A percentile compares a stretch with the other conserved stretches of the same genome.
Conservation (phyloP, 2,888 invertebrate species). For the Coelopa pilipes region DNA sequence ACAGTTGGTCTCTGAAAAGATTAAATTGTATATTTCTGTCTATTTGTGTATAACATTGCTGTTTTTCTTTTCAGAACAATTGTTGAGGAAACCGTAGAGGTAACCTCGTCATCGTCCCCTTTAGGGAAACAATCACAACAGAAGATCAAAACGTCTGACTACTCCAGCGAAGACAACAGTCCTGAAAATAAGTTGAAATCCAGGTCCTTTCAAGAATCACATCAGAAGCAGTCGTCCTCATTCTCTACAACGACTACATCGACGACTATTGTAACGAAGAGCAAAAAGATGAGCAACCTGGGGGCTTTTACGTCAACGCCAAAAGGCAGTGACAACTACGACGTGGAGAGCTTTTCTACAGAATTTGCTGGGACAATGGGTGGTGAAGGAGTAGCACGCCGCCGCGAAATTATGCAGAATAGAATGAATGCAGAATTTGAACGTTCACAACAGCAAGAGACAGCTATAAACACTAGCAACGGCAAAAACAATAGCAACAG, state of each 20-base stretch:
- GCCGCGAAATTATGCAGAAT: conserved; percentile 62
- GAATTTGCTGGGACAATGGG: conserved; percentile 40
- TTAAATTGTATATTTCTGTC: not conserved
- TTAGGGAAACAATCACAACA: conserved; percentile 41
- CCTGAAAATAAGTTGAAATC: conserved; percentile 51
- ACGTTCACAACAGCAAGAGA: conserved; percentile 41
- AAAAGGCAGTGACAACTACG: conserved; percentile 45
- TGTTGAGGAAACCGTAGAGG: conserved; percentile 61
- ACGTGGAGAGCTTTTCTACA: conserved; percentile 44
- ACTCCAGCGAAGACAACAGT: conserved; percentile 70
- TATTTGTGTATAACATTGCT: too few species aligned
- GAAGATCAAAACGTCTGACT: conserved; percentile 69
- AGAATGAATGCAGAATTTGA: conserved; percentile 58
- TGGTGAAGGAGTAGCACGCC: conserved; percentile 38
- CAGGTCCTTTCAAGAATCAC: conserved; percentile 29
- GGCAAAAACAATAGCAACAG: conserved; percentile 36
- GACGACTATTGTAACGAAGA: conserved; percentile 43
- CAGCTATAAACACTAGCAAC: conserved; percentile 27
- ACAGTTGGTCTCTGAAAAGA: not conserved
- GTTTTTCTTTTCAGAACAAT: conserved; percentile 56
- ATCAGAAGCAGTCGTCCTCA: conserved; percentile 39
- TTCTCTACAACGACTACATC: conserved; percentile 50
- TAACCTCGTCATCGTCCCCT: conserved; percentile 50
- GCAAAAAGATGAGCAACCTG: conserved; percentile 35
- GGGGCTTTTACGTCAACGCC: conserved; percentile 57